These are phyloP conservation scores for Albula goreensis DNA, from an alignment of 2,113 vertebrate genomes.

Conservation along the genomic window DNA sequence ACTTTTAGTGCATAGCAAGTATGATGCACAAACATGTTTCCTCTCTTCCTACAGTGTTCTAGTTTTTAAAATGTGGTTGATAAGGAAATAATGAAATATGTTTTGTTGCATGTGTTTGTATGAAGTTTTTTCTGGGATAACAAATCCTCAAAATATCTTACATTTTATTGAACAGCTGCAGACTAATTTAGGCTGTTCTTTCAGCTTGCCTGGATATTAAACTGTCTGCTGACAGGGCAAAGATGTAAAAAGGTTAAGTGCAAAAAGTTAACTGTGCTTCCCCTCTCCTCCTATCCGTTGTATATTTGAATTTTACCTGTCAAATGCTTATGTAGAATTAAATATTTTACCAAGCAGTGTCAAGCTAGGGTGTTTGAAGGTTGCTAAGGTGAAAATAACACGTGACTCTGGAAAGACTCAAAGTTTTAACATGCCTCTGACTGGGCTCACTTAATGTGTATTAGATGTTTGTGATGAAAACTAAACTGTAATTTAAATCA, in stretches of 20 bases:
- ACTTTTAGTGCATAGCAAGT: no score
- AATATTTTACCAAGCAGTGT: constrained; percentile 8
- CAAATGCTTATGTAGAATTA: constrained; percentile 4
- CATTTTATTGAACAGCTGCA: no score
- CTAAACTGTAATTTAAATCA: constrained; percentile 32
- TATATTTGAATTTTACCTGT: neutral
- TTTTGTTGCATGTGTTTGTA: no score
- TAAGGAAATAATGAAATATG: no score
- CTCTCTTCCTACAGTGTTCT: no score
- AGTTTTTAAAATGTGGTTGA: no score
- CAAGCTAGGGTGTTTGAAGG: constrained; percentile 28
- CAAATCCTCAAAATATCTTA: no score
- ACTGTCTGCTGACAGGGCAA: neutral
- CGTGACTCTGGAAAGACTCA: constrained; percentile 42
- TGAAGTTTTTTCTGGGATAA: no score
- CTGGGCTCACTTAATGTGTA: constrained; percentile 30
- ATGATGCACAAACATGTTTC: no score
- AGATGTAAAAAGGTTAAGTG: constrained; percentile 7
- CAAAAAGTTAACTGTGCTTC: neutral
- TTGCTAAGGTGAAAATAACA: constrained; percentile 50
- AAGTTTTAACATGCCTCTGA: constrained; percentile 26
- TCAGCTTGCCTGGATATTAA: neutral
- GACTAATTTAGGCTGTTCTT: no score
- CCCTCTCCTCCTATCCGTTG: neutral
- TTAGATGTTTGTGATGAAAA: constrained; percentile 39